Percentiles rank a stretch among this genome's conserved stretches.
Conservation (phyloP, 2,797 vertebrate genomes). For the Cossypha caffra region DNA sequence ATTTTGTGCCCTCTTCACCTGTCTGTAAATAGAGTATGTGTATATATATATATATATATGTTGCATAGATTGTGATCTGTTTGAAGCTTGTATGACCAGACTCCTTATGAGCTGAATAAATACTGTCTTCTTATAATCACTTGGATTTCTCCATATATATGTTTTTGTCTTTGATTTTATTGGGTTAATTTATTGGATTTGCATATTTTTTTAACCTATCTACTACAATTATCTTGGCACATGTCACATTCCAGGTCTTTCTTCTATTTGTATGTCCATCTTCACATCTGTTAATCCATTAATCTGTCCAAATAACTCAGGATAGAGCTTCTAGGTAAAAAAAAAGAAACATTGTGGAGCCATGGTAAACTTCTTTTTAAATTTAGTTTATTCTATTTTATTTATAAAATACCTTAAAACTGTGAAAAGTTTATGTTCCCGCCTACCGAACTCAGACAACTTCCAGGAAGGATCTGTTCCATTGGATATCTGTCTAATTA, state of each 20-base stretch:
- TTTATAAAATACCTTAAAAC: not conserved
- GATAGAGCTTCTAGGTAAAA: not conserved
- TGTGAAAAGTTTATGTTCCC: not conserved
- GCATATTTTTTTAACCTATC: accelerated
- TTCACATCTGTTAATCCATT: not conserved
- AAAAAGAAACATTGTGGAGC: accelerated
- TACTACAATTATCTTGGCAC: not conserved
- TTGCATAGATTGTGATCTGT: not conserved
- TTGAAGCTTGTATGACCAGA: not conserved
- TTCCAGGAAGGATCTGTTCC: not conserved
- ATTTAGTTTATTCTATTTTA: not conserved
- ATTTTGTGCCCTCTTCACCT: not conserved
- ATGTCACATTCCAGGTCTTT: not conserved
- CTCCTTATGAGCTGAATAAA: not conserved
- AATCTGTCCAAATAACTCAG: not conserved
- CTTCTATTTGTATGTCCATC: not conserved
- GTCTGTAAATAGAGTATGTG: not conserved
- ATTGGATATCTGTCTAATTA: not conserved
- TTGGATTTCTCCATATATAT: not conserved
- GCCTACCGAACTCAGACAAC: not conserved
- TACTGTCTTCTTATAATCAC: not conserved
- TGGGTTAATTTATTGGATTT: not conserved
- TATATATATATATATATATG: too few relatives aligned
- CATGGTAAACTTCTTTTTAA: not conserved
- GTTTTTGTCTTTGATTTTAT: not conserved